A percentile compares a stretch with the other conserved stretches of the same genome.
Conservation (phyloP, 2,113 vertebrate species). For the Neolamprologus modestus region DNA sequence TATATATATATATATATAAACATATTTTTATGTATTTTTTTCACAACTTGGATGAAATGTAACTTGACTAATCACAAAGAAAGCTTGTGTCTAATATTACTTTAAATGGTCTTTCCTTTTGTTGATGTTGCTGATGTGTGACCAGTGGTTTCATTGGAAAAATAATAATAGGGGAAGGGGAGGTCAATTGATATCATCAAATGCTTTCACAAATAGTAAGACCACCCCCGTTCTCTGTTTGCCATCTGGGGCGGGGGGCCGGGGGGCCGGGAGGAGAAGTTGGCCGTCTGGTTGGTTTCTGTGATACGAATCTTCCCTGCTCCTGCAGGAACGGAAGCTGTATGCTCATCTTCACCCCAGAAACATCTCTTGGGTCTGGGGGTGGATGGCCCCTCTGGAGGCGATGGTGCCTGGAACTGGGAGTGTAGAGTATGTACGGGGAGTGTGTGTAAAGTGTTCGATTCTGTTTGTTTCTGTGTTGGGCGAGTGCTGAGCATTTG, state of each 20-base stretch:
- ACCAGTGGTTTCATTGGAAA: not conserved
- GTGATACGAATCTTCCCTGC: not conserved
- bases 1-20: not conserved
- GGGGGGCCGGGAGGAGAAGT: not conserved
- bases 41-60: not conserved
- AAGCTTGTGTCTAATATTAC: not conserved
- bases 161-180: not conserved
- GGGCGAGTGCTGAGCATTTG: not conserved
- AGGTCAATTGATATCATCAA: not conserved
- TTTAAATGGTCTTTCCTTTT: not conserved
- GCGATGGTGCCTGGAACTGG: not conserved
- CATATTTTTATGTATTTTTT: not conserved
- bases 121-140: not conserved
- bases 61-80: not conserved
- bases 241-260: not conserved
- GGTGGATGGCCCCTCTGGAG: not conserved
- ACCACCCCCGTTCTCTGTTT: not conserved
- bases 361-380: not conserved
- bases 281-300: not conserved
- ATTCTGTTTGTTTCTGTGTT: not conserved
- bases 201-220: not conserved
- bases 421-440: not conserved
- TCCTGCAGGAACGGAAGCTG: not conserved
- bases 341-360: not conserved
- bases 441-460: accelerated